Evolutionary conservation across 2,888 invertebrate species (phyloP).

Genomic region (Eupithecia dodoneata): DNA sequence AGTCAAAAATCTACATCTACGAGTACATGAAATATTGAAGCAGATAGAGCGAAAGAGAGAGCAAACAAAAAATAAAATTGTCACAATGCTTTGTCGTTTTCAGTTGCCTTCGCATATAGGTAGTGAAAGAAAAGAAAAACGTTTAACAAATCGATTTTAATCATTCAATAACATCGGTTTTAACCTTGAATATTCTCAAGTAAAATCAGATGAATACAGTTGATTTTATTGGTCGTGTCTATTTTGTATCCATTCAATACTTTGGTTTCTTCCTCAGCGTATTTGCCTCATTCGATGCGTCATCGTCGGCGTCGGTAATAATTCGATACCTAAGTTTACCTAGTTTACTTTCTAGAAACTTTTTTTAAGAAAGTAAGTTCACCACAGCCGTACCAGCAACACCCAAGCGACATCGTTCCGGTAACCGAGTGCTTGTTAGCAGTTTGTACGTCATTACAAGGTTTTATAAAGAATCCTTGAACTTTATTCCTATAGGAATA

Average conservation of each 20-base stretch:
- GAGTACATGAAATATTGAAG: too few relatives aligned
- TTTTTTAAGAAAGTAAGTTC: conserved; percentile 11
- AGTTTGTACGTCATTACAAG: conserved; percentile 20
- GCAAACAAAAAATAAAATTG: too few relatives aligned
- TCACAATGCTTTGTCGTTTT: too few relatives aligned
- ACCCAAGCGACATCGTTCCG: conserved; percentile 25
- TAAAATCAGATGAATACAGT: too few relatives aligned
- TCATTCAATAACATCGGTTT: too few relatives aligned
- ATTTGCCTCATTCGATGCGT: not conserved
- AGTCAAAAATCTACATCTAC: too few relatives aligned
- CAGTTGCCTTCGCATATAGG: too few relatives aligned
- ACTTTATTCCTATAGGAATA: conserved; percentile 12
- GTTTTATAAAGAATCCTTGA: not conserved
- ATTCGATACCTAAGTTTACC: not conserved
- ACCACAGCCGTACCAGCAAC: conserved; percentile 13
- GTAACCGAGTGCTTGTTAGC: conserved; percentile 29
- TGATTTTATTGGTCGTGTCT: too few relatives aligned
- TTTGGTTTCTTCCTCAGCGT: not conserved
- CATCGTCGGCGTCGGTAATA: not conserved
- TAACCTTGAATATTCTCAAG: too few relatives aligned
- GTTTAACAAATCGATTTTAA: too few relatives aligned
- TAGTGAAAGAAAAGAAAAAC: too few relatives aligned
- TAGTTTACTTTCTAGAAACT: not conserved
- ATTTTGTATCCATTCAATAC: not conserved
- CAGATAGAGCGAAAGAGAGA: too few relatives aligned